Evolutionary conservation across 1,140 invertebrate genomes (phyloP), one percentile per base, ranked within the genome.

Genomic region (Drosophila auraria): DNA sequence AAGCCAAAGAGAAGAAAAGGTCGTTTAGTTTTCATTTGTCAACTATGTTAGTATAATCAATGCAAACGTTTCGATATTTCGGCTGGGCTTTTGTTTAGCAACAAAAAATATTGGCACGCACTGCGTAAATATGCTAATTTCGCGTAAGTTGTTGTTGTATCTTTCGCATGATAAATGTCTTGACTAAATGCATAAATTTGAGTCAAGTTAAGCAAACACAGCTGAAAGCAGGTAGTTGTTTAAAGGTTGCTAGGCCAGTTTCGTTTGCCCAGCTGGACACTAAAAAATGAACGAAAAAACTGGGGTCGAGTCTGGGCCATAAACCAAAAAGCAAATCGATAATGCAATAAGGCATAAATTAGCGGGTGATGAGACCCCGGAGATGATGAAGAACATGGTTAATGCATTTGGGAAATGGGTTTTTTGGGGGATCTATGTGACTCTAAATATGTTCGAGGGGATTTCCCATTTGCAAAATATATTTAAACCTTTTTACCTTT

Each of bases 161-260:
- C 30, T 80, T 80, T 80, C 49, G 75, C 75, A 78, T 78, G 75
- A 78, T 78, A 80, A 79, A 80, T 73, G 77, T 58, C 45, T 60
- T 66, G 62, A 66, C 76, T 59, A 80, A 65, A 80, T 66, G 77
- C 77, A 80, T 80, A 80, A 73, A 80, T 80, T 80, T 79, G 15
- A 63, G 68, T 11, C 15, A 27, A 50, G 51, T 79, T 78, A 60
- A 60, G 49, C 53, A 77, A 77, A 77, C 44, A 63, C 60, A 58
- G 72, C 69, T 33, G 42, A 59, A 60, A 70, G 45, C 72, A 69
- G 75, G 74, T 68, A 76, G 72, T 74, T 62, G 42, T 51, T 57
- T 47, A 33, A 69, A 56, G 60, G 44, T 69, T 50, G 63, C 51
- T 77, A 65, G 74, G 75, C 74, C 75, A 78, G 75, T 78, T 78